These are phyloP conservation scores for Liparis tanakae DNA, from an alignment of 2,797 vertebrate species.

Conservation along the genomic window DNA sequence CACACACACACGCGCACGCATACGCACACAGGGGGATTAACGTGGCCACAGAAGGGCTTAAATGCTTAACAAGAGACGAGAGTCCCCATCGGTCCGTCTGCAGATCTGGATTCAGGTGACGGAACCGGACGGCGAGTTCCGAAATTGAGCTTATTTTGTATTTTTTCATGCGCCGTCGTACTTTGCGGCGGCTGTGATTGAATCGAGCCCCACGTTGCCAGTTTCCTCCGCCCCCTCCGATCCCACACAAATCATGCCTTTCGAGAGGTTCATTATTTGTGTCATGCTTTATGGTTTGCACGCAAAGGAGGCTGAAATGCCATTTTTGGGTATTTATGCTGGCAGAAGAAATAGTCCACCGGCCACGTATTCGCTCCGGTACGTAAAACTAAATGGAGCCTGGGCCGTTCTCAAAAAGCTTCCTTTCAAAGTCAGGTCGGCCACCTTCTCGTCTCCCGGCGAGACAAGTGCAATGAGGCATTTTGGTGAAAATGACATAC, in stretches of 20 bases:
- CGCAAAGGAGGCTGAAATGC: conserved; percentile 3
- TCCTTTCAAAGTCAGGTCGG: background rate
- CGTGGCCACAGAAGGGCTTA: conserved; percentile 29
- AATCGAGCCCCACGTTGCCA: background rate
- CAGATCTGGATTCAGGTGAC: conserved; percentile 27
- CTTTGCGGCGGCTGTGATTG: background rate
- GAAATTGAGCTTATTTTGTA: conserved; percentile 7
- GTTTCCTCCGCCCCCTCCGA: background rate
- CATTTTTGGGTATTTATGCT: background rate
- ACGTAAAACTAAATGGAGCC: background rate
- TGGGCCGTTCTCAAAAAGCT: background rate
- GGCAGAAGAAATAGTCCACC: background rate
- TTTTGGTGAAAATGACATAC: background rate
- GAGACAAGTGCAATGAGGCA: background rate
- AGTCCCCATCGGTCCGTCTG: conserved; percentile 28
- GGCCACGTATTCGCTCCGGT: background rate
- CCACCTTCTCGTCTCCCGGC: background rate
- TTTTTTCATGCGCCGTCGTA: background rate
- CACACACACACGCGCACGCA: too few relatives aligned
- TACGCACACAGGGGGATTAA: conserved; percentile 18
- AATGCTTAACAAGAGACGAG: conserved; percentile 38
- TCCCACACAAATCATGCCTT: background rate
- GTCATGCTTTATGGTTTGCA: conserved; percentile 8
- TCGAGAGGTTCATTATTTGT: conserved; percentile 16
- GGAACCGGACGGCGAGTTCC: background rate